Conservation (phyloP, 92 coral and sea anemone species). For the Nematostella vectensis region DNA sequence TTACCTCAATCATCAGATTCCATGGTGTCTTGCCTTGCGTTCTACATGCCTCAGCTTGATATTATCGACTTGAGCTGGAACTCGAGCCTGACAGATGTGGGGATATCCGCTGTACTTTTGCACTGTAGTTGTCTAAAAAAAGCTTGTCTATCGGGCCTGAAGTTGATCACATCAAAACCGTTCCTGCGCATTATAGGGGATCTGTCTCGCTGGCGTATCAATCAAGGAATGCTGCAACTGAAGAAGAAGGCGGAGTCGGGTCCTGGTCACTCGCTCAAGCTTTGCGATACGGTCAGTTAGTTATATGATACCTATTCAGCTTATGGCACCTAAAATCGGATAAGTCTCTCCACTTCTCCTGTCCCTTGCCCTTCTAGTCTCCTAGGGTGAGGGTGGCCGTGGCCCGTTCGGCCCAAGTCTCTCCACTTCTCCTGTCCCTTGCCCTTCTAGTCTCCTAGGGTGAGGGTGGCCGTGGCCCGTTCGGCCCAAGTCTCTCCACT, state of each 20-base stretch:
- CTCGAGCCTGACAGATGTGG: conserved; percentile 49
- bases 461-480: too few species aligned
- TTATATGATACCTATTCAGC: background rate
- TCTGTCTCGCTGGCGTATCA: conserved; percentile 46
- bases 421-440: too few species aligned
- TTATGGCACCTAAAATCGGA: too few species aligned
- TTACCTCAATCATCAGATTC: conserved; percentile 12
- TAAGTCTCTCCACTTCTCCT: too few species aligned
- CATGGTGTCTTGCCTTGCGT: conserved; percentile 37
- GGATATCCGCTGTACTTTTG: conserved; percentile 33
- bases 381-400: too few species aligned
- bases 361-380: too few species aligned
- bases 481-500: too few species aligned
- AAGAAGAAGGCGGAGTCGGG: conserved; percentile 14
- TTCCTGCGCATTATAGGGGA: conserved; percentile 56
- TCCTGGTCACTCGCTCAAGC: conserved; percentile 14
- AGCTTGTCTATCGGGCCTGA: conserved; percentile 58
- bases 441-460: too few species aligned
- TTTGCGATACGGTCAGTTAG: conserved; percentile 37
- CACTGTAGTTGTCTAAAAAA: conserved; percentile 45
- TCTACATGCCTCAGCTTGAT: conserved; percentile 44
- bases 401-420: too few species aligned
- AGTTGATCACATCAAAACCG: conserved; percentile 65
- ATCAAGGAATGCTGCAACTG: conserved; percentile 34
- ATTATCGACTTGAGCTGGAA: conserved; percentile 78